Evolutionary conservation across 35 echinoderm and acorn worm genomes (phyloP), one percentile per base, ranked within the genome.

Genomic region (Apostichopus californicus): DNA sequence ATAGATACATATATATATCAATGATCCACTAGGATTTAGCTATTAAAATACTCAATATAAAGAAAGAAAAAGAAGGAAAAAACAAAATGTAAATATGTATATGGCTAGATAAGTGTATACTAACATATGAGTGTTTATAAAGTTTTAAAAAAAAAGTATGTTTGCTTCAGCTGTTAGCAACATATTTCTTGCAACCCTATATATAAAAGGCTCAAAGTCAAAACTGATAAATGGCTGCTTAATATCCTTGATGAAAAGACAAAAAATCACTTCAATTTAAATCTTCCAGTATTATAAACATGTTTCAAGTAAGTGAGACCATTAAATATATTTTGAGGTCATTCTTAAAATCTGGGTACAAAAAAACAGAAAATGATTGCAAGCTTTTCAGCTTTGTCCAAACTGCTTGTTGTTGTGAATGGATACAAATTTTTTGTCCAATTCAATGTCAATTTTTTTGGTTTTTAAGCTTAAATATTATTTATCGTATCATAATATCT

Each of bases 1-100:
- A 83, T 56, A 83, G 17, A 83, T 46, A 83, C 55, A 83, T 83
- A 83, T 82, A 82, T 83, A 83, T 83, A 83, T 56, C 46, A 56
- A 83, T 83, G 80, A 68, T 14, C 64, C 64, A 14, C 18, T 68
- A 68, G 64, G 64, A 18, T 68, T 68, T 68, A 68, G 64, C 13
- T 68, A 68, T 68, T 18, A 68, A 68, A 68, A 68, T 68, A 68
- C 64, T 83, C 18, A 83, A 56, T 55, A 12, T 83, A 18, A 54
- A 83, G 80, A 56, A 83, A 55, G n/a, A 34, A 83, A 83, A 46
- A 55, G 25, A 55, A 83, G 24, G 18, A 83, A 83, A 55, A 83
- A 83, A 55, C 6, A 83, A 83, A 80, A 55, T 83, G 80, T 83
- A 83, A 46, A 83, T 46, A 83, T 56, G 55, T 83, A 55, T 17